Conservation (phyloP, 2,888 invertebrate genomes). For the Nysson spinosus region DNA sequence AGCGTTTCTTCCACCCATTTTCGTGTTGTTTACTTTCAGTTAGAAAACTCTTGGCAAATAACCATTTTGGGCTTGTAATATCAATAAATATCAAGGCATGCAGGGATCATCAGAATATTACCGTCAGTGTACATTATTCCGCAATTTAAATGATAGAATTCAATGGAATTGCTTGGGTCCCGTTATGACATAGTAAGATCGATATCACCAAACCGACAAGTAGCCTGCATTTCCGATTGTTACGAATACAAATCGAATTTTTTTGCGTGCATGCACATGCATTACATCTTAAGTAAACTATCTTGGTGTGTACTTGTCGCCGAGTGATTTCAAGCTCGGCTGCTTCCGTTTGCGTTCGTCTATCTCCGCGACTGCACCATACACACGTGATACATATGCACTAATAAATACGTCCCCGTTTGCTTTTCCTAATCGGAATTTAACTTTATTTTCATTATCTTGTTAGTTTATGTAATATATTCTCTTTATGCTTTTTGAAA, state of each 20-base stretch:
- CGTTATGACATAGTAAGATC: slow-evolving; percentile 33
- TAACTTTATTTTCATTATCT: too few relatives aligned
- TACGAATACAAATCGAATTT: slow-evolving; percentile 7
- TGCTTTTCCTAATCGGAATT: neutral
- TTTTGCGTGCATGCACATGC: neutral
- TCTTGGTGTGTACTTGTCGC: slow-evolving; percentile 7
- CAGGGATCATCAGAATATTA: slow-evolving; percentile 44
- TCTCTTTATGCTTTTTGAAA: too few relatives aligned
- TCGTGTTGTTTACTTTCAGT: neutral
- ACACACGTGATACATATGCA: slow-evolving; percentile 38
- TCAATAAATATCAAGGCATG: slow-evolving; percentile 6
- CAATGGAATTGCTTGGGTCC: slow-evolving; percentile 12
- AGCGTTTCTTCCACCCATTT: neutral
- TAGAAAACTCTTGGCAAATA: neutral
- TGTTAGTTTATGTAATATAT: too few relatives aligned
- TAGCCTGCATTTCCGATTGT: slow-evolving; percentile 26
- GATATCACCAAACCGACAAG: slow-evolving; percentile 15
- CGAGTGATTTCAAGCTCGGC: slow-evolving; percentile 35
- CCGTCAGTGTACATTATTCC: slow-evolving; percentile 67
- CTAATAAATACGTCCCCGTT: slow-evolving; percentile 9
- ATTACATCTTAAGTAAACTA: slow-evolving; percentile 13
- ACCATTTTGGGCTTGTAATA: slow-evolving; percentile 3
- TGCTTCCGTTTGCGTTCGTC: slow-evolving; percentile 42
- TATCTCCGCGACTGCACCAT: slow-evolving; percentile 35
- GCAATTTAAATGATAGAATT: slow-evolving; percentile 26